Evolutionary conservation across 2,888 invertebrate species (phyloP), one percentile per base, ranked within the genome.

Genomic region (Drosophila barbarae): DNA sequence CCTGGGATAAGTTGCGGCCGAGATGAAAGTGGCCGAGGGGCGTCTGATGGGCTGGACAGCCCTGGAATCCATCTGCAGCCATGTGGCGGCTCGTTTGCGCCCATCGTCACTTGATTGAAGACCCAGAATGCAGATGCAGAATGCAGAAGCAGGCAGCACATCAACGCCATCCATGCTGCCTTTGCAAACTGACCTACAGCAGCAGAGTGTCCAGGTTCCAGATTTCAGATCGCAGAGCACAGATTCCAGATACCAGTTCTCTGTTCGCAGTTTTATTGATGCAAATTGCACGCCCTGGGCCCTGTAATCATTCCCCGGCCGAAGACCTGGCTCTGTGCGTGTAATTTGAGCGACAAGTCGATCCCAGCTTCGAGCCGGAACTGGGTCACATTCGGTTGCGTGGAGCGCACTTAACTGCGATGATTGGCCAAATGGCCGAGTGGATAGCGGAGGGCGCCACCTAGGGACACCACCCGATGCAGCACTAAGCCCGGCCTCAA

Each of bases 261-360:
- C n/a, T 2, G 50, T 56, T 53, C 66, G 65, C 36, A 69, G 65
- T 81, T 83, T 83, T 82, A 82, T 82, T 83, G 84, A 84, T 83
- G 84, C 76, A 82, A 82, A 82, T 83, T 83, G 81, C 69, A 83
- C 72, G 78, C 75, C 75, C 68, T 28, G 67, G 52, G 81, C 77
- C 66, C 78, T 78, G 77, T 81, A 82, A 82, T 82, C 81, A 83
- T 72, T 71, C 64, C 63, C 70, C 67, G 42, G 51, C 82, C 72
- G 75, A 64, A 50, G 53, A 57, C 47, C 44, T 10, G 46, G 46
- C 69, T 53, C 60, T 60, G 74, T 78, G 81, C 80, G 84, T 83
- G 73, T 83, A 78, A 80, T 82, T 80, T 82, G 80, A 80, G 71
- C 82, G 80, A 80, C 80, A 82, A 82, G 72, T 75, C 53, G 71